Conservation (phyloP, 2,113 vertebrate genomes). For the Sinosuthora webbiana region DNA sequence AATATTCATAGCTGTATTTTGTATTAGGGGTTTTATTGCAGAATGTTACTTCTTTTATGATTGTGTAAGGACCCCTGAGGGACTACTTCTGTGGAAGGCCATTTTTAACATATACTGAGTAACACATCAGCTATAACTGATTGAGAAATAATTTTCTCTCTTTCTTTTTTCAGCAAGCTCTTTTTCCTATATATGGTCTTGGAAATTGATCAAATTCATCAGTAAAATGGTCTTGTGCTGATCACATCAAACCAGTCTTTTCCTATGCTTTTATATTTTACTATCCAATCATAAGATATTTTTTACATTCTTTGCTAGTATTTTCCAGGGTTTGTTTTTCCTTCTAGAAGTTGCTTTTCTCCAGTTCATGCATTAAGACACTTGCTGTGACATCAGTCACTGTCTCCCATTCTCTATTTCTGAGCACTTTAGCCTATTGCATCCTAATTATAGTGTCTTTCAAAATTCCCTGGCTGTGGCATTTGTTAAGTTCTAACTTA, state of each 20-base stretch:
- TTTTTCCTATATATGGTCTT: background rate
- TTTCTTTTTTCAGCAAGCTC: background rate
- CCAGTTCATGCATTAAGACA: background rate
- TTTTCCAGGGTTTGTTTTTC: background rate
- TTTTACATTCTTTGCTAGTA: background rate
- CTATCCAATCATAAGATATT: background rate
- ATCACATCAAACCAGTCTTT: background rate
- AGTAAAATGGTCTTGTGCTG: background rate
- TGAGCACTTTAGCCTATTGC: background rate
- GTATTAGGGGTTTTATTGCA: background rate
- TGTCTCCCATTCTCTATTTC: background rate
- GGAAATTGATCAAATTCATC: background rate
- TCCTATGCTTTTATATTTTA: background rate
- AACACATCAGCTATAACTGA: background rate
- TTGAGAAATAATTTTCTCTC: background rate
- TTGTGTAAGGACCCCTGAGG: background rate
- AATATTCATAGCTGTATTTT: background rate
- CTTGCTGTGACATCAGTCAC: background rate
- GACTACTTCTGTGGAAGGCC: background rate
- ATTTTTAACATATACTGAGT: background rate
- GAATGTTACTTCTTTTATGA: background rate
- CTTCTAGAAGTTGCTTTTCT: background rate
- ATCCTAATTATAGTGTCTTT: slow-evolving; percentile 4
- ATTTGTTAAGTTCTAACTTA: background rate
- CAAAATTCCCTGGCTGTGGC: background rate